These are phyloP conservation scores for Enteromius trimaculatus DNA, from an alignment of 2,797 vertebrate genomes.

Conservation along the genomic window DNA sequence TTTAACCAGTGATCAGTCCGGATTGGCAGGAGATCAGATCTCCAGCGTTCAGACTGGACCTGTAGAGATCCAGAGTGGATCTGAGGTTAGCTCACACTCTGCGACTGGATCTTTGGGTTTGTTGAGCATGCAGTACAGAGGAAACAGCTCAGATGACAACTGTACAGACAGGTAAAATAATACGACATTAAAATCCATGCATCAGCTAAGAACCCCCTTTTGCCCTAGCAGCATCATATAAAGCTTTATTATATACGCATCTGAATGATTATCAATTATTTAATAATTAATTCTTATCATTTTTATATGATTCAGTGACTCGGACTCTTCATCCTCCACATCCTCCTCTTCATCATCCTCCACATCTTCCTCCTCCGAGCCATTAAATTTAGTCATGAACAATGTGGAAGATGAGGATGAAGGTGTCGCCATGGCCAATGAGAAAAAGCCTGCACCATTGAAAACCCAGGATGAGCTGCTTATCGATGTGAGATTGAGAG, in stretches of 20 bases:
- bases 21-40: not conserved
- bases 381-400: constrained; percentile 52
- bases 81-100: constrained; percentile 16
- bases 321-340: constrained; percentile 71
- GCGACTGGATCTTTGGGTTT: constrained; percentile 50
- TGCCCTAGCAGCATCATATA: not conserved
- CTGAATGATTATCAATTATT: not conserved
- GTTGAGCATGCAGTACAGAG: constrained; percentile 52
- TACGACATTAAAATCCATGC: not conserved
- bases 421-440: constrained; percentile 73
- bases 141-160: constrained; percentile 62
- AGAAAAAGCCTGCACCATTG: constrained; percentile 70
- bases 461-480: constrained; percentile 85
- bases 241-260: not conserved
- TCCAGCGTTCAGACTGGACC: not conserved
- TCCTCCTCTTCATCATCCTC: constrained; percentile 78
- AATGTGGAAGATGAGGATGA: constrained; percentile 77
- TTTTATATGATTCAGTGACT: constrained; percentile 75
- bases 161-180: constrained; percentile 71
- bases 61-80: not conserved
- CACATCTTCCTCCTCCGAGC: constrained; percentile 69
- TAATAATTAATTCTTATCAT: not conserved
- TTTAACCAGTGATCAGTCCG: not conserved
- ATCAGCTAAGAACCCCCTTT: not conserved
- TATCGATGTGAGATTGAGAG: constrained; percentile 77